These are phyloP conservation scores for Sander lucioperca DNA, from an alignment of 2,113 vertebrate species.

Conservation along the genomic window DNA sequence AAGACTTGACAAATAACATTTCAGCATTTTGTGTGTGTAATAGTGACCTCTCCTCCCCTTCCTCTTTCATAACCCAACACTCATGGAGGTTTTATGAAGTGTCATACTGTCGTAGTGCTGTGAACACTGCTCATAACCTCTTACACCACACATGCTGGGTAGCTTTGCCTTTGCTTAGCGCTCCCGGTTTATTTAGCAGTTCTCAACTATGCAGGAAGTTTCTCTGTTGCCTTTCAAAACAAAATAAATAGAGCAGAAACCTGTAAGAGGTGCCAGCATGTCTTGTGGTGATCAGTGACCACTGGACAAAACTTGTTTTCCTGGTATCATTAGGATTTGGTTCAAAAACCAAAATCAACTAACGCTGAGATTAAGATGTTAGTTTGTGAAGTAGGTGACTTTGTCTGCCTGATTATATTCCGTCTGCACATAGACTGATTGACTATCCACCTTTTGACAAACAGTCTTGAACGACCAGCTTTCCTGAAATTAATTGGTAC, in stretches of 20 bases:
- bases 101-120: background rate
- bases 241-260: background rate
- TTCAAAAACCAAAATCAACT: background rate
- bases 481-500: too few species aligned
- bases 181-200: background rate
- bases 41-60: background rate
- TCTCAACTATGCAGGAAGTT: background rate
- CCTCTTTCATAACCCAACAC: background rate
- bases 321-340: background rate
- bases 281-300: background rate
- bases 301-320: background rate
- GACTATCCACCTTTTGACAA: background rate
- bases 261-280: background rate
- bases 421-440: background rate
- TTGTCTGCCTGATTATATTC: background rate
- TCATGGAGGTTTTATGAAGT: slow-evolving; percentile 31
- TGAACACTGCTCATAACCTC: slow-evolving; percentile 4
- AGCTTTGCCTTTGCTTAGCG: background rate
- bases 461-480: background rate
- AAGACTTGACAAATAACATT: background rate
- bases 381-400: background rate
- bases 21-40: slow-evolving; percentile 20
- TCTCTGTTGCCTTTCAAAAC: background rate
- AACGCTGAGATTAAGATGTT: background rate
- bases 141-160: background rate